phyloP scores from a whole-genome alignment of 2,797 vertebrate genomes.

The Sciurus carolinensis region DNA sequence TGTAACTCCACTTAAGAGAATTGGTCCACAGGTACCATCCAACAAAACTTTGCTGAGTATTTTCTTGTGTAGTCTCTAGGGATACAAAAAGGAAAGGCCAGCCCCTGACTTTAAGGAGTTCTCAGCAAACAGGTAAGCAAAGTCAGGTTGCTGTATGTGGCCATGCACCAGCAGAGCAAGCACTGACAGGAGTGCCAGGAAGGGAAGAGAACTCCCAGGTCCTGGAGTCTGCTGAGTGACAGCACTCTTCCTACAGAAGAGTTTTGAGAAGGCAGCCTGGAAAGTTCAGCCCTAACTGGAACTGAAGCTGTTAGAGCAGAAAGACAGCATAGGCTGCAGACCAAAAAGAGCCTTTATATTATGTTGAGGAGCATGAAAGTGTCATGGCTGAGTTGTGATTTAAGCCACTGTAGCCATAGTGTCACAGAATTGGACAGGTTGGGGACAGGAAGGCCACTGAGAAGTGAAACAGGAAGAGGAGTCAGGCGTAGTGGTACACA shows the following conservation, averaged over 20 bases:
- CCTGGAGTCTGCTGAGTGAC: neutral
- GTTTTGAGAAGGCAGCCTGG: neutral
- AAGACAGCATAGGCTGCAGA: neutral
- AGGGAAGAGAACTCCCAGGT: neutral
- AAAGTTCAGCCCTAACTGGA: neutral
- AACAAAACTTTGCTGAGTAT: slow-evolving; percentile 6
- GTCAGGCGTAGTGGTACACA: neutral
- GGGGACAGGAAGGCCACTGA: neutral
- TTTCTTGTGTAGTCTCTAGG: neutral
- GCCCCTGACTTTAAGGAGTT: neutral
- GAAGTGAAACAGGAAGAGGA: neutral
- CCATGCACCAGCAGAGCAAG: neutral
- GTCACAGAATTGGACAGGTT: neutral
- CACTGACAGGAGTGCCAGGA: neutral
- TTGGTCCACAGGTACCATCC: neutral
- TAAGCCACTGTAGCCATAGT: neutral
- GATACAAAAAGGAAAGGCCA: slow-evolving; percentile 7
- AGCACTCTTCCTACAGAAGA: neutral
- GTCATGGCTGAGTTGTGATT: neutral
- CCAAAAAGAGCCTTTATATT: neutral
- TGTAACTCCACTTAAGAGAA: slow-evolving; percentile 22
- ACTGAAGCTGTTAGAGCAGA: neutral
- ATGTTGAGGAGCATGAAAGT: neutral
- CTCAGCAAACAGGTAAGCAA: slow-evolving; percentile 18
- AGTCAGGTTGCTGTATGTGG: neutral